These are phyloP conservation scores for Porphyrio hochstetteri DNA, from an alignment of 2,113 vertebrate species.

Conservation along the genomic window DNA sequence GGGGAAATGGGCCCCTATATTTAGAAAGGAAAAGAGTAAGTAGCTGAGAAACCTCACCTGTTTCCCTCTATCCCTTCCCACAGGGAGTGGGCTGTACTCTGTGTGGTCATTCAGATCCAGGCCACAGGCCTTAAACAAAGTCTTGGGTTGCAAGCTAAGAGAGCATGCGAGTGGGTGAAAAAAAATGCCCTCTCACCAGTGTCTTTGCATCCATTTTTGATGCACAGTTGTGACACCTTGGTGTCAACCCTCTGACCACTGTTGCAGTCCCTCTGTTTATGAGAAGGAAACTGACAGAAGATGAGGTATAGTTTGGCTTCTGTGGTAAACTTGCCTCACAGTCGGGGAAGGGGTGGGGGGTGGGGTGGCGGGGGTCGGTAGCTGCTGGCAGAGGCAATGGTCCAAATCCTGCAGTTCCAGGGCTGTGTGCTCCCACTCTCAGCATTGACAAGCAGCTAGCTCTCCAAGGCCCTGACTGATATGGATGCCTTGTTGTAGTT, in stretches of 20 bases:
- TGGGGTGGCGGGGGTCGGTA: background rate
- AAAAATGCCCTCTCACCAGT: accelerated
- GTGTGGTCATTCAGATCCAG: background rate
- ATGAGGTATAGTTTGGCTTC: background rate
- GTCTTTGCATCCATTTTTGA: background rate
- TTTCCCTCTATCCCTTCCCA: background rate
- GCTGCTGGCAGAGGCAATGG: background rate
- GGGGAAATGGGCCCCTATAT: background rate
- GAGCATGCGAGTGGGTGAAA: background rate
- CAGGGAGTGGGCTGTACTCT: background rate
- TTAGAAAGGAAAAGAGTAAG: background rate
- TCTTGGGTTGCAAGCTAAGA: accelerated
- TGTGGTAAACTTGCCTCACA: background rate
- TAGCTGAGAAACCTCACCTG: background rate
- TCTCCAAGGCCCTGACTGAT: accelerated
- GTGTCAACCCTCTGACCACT: background rate
- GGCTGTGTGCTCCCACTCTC: background rate
- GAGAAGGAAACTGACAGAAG: background rate
- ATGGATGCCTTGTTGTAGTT: background rate
- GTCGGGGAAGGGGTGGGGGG: accelerated
- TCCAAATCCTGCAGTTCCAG: background rate
- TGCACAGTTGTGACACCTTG: background rate
- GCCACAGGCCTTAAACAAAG: background rate
- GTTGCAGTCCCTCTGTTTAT: background rate
- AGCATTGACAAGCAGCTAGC: background rate